phyloP scores from a whole-genome alignment of 2,797 vertebrate genomes.

The Enteromius paludinosus region DNA sequence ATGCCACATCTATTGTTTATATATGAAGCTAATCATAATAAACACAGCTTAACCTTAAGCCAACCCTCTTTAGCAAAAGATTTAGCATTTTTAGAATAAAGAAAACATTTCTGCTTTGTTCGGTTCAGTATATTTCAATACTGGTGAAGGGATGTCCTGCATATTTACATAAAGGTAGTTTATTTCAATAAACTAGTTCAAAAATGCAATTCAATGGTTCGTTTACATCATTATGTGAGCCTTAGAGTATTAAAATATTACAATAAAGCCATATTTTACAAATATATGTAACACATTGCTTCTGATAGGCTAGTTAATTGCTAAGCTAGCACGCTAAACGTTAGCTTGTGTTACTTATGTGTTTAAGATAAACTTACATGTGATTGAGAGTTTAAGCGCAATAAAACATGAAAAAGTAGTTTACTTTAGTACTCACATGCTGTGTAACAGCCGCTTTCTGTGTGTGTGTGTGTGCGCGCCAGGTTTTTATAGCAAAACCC shows the following conservation, averaged over 20 bases:
- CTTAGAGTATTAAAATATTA: not conserved
- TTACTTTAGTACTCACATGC: too few relatives aligned
- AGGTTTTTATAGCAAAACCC: too few relatives aligned
- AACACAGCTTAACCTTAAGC: not conserved
- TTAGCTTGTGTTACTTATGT: not conserved
- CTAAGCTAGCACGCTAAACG: not conserved
- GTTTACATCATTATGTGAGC: not conserved
- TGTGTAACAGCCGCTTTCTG: too few relatives aligned
- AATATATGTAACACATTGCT: not conserved
- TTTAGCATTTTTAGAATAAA: not conserved
- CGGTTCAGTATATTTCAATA: not conserved
- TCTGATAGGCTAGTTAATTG: not conserved
- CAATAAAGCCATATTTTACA: not conserved
- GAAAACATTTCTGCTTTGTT: not conserved
- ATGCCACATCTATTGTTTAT: not conserved
- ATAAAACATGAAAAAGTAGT: too few relatives aligned
- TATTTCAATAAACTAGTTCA: not conserved
- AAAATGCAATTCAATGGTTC: not conserved
- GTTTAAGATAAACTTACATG: too few relatives aligned
- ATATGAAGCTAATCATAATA: slow-evolving; percentile 9
- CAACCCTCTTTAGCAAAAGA: not conserved
- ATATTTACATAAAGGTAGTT: not conserved
- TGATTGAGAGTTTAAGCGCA: too few relatives aligned
- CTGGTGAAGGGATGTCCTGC: not conserved
- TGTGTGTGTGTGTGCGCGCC: too few relatives aligned